Evolutionary conservation across 2,888 invertebrate species (phyloP), one percentile per base, ranked within the genome.

Genomic region (Sarcophaga caerulescens): DNA sequence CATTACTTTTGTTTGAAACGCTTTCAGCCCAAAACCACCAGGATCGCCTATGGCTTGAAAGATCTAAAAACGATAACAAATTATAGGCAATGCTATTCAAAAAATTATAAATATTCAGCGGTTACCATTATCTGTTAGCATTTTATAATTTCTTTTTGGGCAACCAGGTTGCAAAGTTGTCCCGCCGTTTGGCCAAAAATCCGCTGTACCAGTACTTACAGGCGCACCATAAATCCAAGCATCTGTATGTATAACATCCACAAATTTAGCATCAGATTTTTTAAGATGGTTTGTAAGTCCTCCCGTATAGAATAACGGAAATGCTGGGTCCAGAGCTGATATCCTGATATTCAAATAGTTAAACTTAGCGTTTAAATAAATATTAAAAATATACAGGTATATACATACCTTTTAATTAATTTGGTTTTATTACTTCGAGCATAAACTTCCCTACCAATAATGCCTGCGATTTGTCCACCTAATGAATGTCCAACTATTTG

Each of bases 191-290:
- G 95, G 95, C 95, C 95, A 95, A 91, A 95, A 95, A 89, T 95
- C 95, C 0, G 93, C 95, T 0, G 94, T 94, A 0, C 95, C 95
- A 0, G 95, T 95, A 19, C 93, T 91, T 1, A 94, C 94, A 0
- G 95, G 95, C 0, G 95, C 95, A 0, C 95, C 95, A 84, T 95
- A 95, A 0, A 94, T 93, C 45, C 95, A 95, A 0, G 95, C 95
- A 88, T 96, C 95, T 0, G 96, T 95, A 89, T 96, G 96, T 82
- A 96, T 96, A 6, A 96, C 94, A 90, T 96, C 95, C 1, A 95
- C 95, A 66, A 95, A 95, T 71, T 94, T 94, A 0, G 95, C 95
- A 90, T 95, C 95, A 2, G 92, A 92, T 3, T 93, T 93, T 60
- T 89, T 93, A 14, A 95, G 90, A 88, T 95, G 95, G 4, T 81